Conservation (phyloP, 2,888 invertebrate genomes). For the Volucella inanis region DNA sequence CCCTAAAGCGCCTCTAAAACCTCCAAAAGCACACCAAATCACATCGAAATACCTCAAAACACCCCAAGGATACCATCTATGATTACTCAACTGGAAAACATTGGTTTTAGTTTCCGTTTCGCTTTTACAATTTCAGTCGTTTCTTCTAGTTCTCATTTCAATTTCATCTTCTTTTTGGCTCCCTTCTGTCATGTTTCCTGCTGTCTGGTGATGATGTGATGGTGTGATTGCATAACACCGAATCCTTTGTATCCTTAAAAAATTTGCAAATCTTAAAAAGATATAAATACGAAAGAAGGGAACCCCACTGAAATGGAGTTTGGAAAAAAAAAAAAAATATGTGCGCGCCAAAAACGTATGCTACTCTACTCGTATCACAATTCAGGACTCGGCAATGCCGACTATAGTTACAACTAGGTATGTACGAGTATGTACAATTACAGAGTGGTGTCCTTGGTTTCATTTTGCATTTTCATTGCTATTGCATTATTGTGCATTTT, state of each 20-base stretch:
- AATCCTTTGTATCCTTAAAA: constrained; percentile 20
- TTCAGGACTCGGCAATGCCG: no score
- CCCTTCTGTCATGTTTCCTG: neutral
- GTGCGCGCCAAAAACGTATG: neutral
- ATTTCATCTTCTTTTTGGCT: neutral
- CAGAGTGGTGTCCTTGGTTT: constrained; percentile 53
- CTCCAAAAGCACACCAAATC: neutral
- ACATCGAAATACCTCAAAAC: neutral
- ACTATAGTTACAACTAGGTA: no score
- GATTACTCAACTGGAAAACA: constrained; percentile 57
- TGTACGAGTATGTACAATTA: no score
- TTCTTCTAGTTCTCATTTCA: constrained; percentile 5
- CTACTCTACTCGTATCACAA: constrained; percentile 1
- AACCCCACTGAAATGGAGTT: neutral
- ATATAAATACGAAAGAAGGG: neutral
- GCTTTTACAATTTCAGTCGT: neutral
- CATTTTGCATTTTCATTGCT: constrained; percentile 33
- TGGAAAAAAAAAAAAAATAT: neutral
- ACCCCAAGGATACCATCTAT: neutral
- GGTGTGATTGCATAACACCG: constrained; percentile 20
- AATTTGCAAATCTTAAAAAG: constrained; percentile 29
- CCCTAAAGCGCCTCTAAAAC: neutral
- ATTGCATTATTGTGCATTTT: constrained; percentile 69
- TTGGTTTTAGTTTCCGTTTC: constrained; percentile 55
- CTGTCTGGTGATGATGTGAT: no score